Base-by-base conservation (phyloP, 2,888 invertebrate genomes). In the Amorpha juglandis region DNA sequence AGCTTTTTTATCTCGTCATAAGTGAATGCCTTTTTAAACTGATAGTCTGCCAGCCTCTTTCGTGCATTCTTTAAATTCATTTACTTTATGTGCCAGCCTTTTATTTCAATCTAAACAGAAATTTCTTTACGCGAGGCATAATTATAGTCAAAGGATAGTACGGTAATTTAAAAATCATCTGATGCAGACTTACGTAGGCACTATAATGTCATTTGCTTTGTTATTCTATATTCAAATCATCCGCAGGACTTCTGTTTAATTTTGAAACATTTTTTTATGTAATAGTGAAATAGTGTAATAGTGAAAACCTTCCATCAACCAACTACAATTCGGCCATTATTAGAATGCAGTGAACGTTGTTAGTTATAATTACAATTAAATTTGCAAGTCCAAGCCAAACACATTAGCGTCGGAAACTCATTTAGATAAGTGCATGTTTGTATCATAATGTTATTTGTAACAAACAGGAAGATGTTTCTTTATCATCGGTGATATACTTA, bases 391-490 rank as follows among this genome's bases (percentile, higher is more conserved):
- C 42, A 19, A 58, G 38, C 38, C 38, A 58, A 58, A 58, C 42
- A 42, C 19, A 58, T 58, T 58, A 58, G 42, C 9, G 58, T 19
- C 12, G 19, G 42, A 12, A 42, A 58, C 58, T 58, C 42, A 58
- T 58, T 58, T 42, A 58, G 58, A 58, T 58, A 58, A 58, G 58
- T 58, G 58, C 58, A 58, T 38, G 55, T 55, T 55, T 58, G 19
- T 58, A 42, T 11, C 19, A 58, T 42, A 42, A 58, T 58, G 38
- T 42, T 58, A 58, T 58, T 58, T 58, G 42, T 42, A 19, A 38
- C 42, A 19, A 42, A 42, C 38, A 58, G 58, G 58, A 42, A 58
- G 19, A 33, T 53, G 33, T 16, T 55, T 38, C 16, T 58, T 42
- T 58, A 42, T 58, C 58, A 58, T 42, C 14, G 14, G 45, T 45